Evolutionary conservation across 2,113 vertebrate genomes (phyloP).

Genomic region (Athene noctua): DNA sequence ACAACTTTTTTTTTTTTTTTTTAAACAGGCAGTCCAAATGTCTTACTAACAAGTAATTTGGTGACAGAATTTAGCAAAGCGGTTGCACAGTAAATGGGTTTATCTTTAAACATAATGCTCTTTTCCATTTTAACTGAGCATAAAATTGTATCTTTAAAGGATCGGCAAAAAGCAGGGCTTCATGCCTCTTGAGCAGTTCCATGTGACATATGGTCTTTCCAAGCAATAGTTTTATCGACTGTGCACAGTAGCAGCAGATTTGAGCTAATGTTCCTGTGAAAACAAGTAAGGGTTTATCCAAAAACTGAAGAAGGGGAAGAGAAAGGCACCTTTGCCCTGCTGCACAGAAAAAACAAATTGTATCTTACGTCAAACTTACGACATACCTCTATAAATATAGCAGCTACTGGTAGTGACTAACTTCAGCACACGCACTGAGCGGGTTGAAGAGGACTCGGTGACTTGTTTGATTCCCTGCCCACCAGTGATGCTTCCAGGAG

Average conservation of each 20-base stretch:
- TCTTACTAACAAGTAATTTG: slow-evolving; percentile 66
- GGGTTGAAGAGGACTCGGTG: neutral
- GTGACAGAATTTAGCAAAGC: slow-evolving; percentile 64
- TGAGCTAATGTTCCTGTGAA: slow-evolving; percentile 74
- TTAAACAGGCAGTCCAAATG: slow-evolving; percentile 16
- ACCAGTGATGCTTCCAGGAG: neutral
- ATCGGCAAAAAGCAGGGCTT: slow-evolving; percentile 44
- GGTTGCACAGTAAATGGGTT: slow-evolving; percentile 53
- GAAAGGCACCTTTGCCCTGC: slow-evolving; percentile 51
- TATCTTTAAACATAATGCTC: slow-evolving; percentile 72
- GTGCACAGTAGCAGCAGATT: slow-evolving; percentile 65
- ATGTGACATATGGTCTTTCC: slow-evolving; percentile 76
- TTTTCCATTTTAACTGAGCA: slow-evolving; percentile 77
- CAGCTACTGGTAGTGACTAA: neutral
- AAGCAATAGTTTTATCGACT: slow-evolving; percentile 67
- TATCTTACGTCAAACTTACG: slow-evolving; percentile 10
- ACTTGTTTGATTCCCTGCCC: neutral
- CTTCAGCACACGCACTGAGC: neutral
- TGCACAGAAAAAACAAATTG: slow-evolving; percentile 32
- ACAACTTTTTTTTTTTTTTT: neutral
- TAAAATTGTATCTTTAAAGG: slow-evolving; percentile 73
- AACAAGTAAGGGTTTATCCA: slow-evolving; percentile 72
- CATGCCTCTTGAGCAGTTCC: slow-evolving; percentile 67
- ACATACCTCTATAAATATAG: slow-evolving; percentile 53
- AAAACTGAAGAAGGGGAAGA: slow-evolving; percentile 60